Conservation (phyloP, 2,888 invertebrate species). For the Margaritifera margaritifera region DNA sequence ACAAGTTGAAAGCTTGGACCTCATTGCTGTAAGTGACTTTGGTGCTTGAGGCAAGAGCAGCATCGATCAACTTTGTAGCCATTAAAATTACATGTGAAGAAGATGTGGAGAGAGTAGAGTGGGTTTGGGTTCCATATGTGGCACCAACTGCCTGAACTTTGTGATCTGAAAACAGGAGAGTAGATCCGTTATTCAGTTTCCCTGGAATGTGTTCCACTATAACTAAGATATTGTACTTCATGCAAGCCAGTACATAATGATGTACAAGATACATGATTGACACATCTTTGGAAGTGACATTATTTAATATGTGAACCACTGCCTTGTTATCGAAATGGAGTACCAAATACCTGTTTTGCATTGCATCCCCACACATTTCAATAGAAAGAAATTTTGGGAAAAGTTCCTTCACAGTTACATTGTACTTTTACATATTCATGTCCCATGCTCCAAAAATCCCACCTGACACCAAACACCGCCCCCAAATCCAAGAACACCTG, state of each 20-base stretch:
- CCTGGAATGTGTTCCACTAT: constrained; percentile 24
- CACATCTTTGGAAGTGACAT: constrained; percentile 16
- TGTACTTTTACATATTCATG: not conserved
- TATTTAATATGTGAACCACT: constrained; percentile 30
- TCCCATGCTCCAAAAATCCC: constrained; percentile 14
- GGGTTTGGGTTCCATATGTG: constrained; percentile 9
- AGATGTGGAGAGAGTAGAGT: not conserved
- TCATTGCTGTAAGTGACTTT: no score
- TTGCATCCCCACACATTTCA: constrained; percentile 21
- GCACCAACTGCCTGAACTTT: constrained; percentile 8
- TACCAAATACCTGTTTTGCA: constrained; percentile 21
- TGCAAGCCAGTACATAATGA: constrained; percentile 15
- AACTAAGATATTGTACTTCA: constrained; percentile 25
- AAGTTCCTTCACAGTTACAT: constrained; percentile 17
- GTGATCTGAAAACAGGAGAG: constrained; percentile 22
- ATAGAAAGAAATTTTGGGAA: constrained; percentile 20
- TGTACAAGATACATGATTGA: constrained; percentile 21
- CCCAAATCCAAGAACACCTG: constrained; percentile 15
- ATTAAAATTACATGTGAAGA: no score
- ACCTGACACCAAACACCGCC: constrained; percentile 14
- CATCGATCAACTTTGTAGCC: no score
- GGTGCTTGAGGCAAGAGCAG: no score
- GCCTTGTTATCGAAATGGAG: constrained; percentile 31
- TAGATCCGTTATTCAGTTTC: constrained; percentile 13
- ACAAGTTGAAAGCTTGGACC: no score